Evolutionary conservation across 1,140 invertebrate species (phyloP).

Genomic region (Drosophila lowei): DNA sequence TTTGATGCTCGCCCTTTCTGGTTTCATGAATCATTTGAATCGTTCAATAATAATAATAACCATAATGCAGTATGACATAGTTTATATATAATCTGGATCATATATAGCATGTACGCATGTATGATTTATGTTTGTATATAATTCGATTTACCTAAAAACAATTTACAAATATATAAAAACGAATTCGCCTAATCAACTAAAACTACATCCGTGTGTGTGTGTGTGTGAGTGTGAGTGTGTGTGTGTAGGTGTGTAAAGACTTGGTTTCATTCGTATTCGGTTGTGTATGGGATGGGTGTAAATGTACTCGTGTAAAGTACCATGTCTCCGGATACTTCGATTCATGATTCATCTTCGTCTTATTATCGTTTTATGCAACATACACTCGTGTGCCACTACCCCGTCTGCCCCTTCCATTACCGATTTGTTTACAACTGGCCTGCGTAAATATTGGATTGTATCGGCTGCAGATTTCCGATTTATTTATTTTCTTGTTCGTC

Average conservation of each 20-base stretch:
- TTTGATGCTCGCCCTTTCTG: constrained; percentile 41
- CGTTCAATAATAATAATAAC: constrained; percentile 53
- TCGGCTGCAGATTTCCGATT: constrained; percentile 42
- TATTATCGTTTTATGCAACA: constrained; percentile 29
- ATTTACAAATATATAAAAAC: constrained; percentile 83
- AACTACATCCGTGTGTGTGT: constrained; percentile 46
- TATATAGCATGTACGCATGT: constrained; percentile 39
- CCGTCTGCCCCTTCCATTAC: background rate
- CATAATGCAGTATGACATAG: constrained; percentile 72
- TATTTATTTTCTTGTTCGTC: constrained; percentile 51
- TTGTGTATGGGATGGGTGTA: constrained; percentile 22
- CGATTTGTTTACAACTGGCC: constrained; percentile 53
- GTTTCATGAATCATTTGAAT: constrained; percentile 60
- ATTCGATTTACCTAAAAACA: constrained; percentile 82
- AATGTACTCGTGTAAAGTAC: constrained; percentile 3
- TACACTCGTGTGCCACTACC: constrained; percentile 22
- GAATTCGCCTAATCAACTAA: constrained; percentile 79
- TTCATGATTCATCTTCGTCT: constrained; percentile 8
- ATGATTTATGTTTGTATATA: constrained; percentile 48
- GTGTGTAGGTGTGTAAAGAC: constrained; percentile 65
- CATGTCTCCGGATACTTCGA: constrained; percentile 1
- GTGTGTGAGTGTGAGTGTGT: constrained; percentile 32
- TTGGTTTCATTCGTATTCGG: constrained; percentile 5
- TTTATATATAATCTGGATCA: constrained; percentile 44
- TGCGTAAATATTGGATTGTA: constrained; percentile 59